Evolutionary conservation across 2,797 vertebrate species (phyloP), one percentile per base, ranked within the genome.

Genomic region (Thamnophis elegans): DNA sequence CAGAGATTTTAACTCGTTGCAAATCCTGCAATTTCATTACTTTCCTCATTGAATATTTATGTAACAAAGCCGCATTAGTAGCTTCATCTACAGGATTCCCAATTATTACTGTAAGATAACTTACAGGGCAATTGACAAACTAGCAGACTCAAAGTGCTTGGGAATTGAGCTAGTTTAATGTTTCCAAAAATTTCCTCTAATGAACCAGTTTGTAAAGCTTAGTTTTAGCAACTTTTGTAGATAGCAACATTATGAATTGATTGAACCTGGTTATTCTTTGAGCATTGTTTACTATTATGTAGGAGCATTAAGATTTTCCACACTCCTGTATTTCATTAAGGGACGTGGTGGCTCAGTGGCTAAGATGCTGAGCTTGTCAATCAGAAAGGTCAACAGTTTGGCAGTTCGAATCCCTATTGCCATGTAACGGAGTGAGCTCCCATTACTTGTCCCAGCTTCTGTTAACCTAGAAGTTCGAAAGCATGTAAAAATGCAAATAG

Each of bases 1-100:
- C 25, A 85, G 92, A 92, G 90, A 93, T 92, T 92, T 96, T 93
- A 92, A 91, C 94, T 94, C 88, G 91, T 93, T 92, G 28, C 92
- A 91, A 93, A 56, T 92, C 78, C 87, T 90, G 53, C 32, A 91
- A 87, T 94, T 94, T 93, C 94, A 94, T 94, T 93, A 92, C 42
- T 86, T 93, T 89, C 85, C 56, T 42, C 87, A 87, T 51, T 91
- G 88, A 89, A 87, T 93, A 93, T 89, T 91, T 85, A 91, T 90
- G 92, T 58, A n/a, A 87, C 2, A 54, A 88, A 59, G 93, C 0
- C 0, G 56, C 60, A 73, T 89, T 82, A 92, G 59, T 7, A 59
- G 58, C 92, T 93, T 55, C 58, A 91, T 85, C 90, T 92, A 73
- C 18, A 3, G 5, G 36, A 54, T 54, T 92, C 90, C 89, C 55